phyloP scores from a whole-genome alignment of 2,797 vertebrate species.

The Allobates femoralis region DNA sequence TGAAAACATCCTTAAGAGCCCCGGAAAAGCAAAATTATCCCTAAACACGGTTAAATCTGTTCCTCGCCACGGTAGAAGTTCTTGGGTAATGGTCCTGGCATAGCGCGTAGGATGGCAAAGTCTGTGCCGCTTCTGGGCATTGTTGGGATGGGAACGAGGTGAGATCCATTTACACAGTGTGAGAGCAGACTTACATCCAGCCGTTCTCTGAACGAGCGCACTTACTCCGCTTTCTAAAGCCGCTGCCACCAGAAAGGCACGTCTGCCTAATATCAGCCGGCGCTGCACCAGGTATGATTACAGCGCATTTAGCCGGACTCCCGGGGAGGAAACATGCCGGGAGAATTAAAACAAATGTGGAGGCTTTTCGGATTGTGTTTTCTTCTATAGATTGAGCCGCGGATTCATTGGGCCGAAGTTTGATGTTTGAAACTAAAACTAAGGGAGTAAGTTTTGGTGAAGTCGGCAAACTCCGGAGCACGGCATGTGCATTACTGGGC shows the following conservation, averaged over 20 bases:
- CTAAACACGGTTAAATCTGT: conserved; percentile 52
- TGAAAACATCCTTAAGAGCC: conserved; percentile 10
- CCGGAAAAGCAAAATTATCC: conserved; percentile 10
- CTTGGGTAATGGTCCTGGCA: conserved; percentile 47
- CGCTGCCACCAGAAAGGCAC: background rate
- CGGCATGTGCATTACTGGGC: too few relatives aligned
- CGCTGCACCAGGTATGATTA: conserved; percentile 18
- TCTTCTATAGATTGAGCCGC: background rate
- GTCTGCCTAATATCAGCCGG: background rate
- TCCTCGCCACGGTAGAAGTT: background rate
- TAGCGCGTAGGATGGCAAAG: conserved; percentile 40
- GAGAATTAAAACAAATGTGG: conserved; percentile 30
- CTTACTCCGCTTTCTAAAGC: conserved; percentile 18
- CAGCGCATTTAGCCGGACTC: background rate
- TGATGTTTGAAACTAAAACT: background rate
- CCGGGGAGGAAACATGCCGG: background rate
- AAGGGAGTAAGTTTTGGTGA: too few relatives aligned
- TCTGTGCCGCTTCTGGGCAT: background rate
- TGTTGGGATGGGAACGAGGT: background rate
- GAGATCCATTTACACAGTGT: conserved; percentile 24
- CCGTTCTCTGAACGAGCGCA: conserved; percentile 41
- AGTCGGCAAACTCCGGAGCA: too few relatives aligned
- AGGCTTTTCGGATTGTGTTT: background rate
- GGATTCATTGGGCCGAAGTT: background rate
- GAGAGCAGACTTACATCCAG: conserved; percentile 38